Percentiles rank a stretch among this genome's conserved stretches.
Evolutionary conservation across 2,797 vertebrate genomes (phyloP).

Genomic region (Coracias cyanogaster): DNA sequence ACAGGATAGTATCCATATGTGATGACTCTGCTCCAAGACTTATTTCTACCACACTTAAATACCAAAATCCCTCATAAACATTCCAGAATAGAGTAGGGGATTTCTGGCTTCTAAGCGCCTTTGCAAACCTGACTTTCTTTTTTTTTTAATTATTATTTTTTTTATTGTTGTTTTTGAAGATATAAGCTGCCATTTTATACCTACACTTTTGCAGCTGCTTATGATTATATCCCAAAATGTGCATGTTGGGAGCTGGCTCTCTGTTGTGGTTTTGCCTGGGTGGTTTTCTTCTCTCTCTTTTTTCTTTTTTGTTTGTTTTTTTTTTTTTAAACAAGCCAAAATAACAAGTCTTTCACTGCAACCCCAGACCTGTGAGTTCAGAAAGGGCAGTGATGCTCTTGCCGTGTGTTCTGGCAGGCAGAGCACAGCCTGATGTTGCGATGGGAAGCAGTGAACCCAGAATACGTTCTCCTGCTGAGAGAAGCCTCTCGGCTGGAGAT

Average conservation of each 20-base stretch:
- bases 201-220: neutral
- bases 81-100: neutral
- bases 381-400: neutral
- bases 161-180: neutral
- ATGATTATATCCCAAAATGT: neutral
- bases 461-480: neutral
- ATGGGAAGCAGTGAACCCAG: neutral
- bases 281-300: neutral
- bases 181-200: neutral
- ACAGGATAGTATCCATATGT: neutral
- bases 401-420: neutral
- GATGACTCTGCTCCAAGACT: neutral
- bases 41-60: neutral
- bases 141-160: neutral
- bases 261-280: neutral
- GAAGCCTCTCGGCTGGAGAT: neutral
- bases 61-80: constrained; percentile 18
- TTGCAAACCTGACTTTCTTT: neutral
- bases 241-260: neutral
- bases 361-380: neutral
- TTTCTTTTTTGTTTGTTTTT: neutral
- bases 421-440: neutral
- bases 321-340: neutral
- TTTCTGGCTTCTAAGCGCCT: neutral
- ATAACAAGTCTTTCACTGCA: neutral